Percentiles rank a stretch among this genome's conserved stretches.
phyloP scores from a whole-genome alignment of 1,140 invertebrate genomes.

The Octopus bimaculoides region DNA sequence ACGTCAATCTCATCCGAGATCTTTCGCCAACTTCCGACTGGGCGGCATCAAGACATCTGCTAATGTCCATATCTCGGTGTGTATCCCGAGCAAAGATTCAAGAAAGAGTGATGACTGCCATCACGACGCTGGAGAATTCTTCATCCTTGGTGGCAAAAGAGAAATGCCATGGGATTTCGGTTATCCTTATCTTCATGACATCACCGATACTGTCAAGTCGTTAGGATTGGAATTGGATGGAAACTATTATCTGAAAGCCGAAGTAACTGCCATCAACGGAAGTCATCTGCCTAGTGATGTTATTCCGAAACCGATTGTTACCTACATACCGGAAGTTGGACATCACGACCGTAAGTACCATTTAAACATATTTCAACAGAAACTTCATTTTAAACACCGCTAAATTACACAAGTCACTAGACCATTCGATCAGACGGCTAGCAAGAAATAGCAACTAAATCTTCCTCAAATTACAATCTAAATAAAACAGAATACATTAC shows the following conservation, averaged over 20 bases:
- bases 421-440: too few relatives aligned
- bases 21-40: slow-evolving; percentile 27
- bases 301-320: slow-evolving; percentile 19
- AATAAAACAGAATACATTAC: too few relatives aligned
- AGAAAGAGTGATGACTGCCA: slow-evolving; percentile 17
- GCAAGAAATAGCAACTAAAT: too few relatives aligned
- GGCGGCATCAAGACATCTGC: slow-evolving; percentile 26
- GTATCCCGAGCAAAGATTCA: slow-evolving; percentile 13
- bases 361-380: neutral
- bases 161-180: slow-evolving; percentile 30
- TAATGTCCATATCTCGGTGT: slow-evolving; percentile 25
- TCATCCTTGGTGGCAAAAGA: slow-evolving; percentile 27
- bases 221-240: slow-evolving; percentile 13
- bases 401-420: too few relatives aligned
- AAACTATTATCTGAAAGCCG: slow-evolving; percentile 21
- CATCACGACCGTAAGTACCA: slow-evolving; percentile 25
- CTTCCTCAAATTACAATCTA: too few relatives aligned
- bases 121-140: slow-evolving; percentile 27
- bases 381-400: too few relatives aligned
- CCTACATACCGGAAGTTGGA: slow-evolving; percentile 18
- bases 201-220: slow-evolving; percentile 20
- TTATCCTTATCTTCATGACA: slow-evolving; percentile 25
- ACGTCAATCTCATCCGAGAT: slow-evolving; percentile 16
- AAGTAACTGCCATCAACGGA: slow-evolving; percentile 27
- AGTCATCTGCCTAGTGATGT: slow-evolving; percentile 15